phyloP scores from a whole-genome alignment of 2,888 invertebrate species.

The Ormyrus pomaceus region DNA sequence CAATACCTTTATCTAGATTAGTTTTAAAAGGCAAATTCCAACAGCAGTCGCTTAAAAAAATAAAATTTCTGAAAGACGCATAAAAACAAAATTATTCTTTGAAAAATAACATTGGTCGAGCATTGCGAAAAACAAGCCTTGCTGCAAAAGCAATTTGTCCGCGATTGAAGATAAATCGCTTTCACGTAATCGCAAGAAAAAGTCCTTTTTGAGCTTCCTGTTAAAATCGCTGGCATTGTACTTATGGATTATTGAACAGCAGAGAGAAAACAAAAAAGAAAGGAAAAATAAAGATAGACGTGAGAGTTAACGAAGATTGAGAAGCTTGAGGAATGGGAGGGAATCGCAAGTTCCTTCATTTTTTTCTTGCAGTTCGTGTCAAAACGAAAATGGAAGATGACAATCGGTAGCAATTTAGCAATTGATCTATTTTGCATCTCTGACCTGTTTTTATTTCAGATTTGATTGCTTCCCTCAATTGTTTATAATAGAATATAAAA shows the following conservation, averaged over 20 bases:
- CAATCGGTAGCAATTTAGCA: neutral
- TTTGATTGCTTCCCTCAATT: too few species aligned
- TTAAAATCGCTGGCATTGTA: slow-evolving; percentile 9
- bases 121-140: neutral
- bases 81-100: too few species aligned
- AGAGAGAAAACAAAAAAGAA: neutral
- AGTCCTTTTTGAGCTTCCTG: neutral
- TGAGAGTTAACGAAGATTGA: slow-evolving; percentile 15
- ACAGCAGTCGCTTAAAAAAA: too few species aligned
- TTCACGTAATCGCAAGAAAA: neutral
- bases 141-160: slow-evolving; percentile 50
- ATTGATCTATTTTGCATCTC: too few species aligned
- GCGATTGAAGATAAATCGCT: slow-evolving; percentile 52
- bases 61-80: too few species aligned
- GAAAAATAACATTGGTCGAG: too few species aligned
- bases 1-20: too few species aligned
- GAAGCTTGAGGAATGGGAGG: neutral
- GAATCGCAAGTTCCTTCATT: neutral
- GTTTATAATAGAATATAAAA: too few species aligned
- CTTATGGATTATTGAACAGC: slow-evolving; percentile 4
- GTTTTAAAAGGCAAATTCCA: too few species aligned
- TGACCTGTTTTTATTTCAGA: too few species aligned
- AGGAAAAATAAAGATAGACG: neutral
- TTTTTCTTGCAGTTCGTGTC: neutral
- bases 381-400: neutral